phyloP scores from a whole-genome alignment of 2,113 vertebrate genomes.

The Cebus imitator region DNA sequence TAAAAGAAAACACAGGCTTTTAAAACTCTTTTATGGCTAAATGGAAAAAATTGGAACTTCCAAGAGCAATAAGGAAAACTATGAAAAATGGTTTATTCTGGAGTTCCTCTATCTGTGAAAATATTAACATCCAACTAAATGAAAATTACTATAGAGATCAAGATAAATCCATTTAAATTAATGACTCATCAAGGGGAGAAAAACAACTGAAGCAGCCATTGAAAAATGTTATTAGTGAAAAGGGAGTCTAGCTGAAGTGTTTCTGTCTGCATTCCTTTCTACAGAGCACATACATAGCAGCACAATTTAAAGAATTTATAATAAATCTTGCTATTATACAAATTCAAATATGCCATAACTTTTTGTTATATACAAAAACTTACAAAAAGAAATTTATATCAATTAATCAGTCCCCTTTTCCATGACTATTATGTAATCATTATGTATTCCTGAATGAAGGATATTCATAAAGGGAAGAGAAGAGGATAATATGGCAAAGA shows the following conservation, averaged over 20 bases:
- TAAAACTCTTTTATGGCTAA: neutral
- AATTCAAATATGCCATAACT: neutral
- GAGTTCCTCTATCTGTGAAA: constrained; percentile 64
- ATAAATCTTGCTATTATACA: neutral
- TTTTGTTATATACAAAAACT: neutral
- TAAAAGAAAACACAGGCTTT: neutral
- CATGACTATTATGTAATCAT: neutral
- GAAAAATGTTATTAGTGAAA: constrained; percentile 28
- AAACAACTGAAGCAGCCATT: neutral
- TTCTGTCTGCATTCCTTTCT: neutral
- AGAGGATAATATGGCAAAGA: neutral
- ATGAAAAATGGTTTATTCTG: constrained; percentile 10
- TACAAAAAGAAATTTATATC: neutral
- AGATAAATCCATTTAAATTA: constrained; percentile 41
- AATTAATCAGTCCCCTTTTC: neutral
- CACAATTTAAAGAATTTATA: neutral
- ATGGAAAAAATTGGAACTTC: neutral
- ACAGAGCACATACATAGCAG: neutral
- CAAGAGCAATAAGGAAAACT: neutral
- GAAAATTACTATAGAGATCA: constrained; percentile 45
- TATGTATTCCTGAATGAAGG: neutral
- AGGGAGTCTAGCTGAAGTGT: neutral
- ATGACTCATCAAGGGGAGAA: constrained; percentile 22
- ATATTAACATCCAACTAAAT: constrained; percentile 65
- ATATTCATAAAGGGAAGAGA: neutral